Base-by-base conservation (phyloP, 2,113 vertebrate species). In the Psittacus erithacus region DNA sequence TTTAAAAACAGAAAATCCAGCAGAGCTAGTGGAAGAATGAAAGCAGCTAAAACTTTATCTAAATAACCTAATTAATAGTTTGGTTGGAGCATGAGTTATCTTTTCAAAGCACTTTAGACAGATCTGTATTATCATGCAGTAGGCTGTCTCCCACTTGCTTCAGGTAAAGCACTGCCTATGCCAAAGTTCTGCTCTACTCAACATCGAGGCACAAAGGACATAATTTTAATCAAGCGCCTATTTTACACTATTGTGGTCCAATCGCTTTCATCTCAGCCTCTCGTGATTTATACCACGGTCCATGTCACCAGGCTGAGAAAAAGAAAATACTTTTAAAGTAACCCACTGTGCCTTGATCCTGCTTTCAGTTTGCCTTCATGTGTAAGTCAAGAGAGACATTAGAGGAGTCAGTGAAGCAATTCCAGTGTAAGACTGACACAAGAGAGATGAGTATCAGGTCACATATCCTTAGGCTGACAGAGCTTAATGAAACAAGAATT, bases 401-500 rank as follows among this genome's bases (percentile, higher is more conserved):
- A 86, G 49, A 57, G 27, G 22, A 96, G n/a, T 47, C 79, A 88
- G 64, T 79, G 88, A 94, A 90, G 88, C 31, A 92, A 86, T 93
- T 78, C 60, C 39, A 71, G 69, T 57, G 69, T 62, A 78, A 95
- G 52, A 93, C 80, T 90, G 95, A 93, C 90, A 95, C 57, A 67
- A 89, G 47, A 90, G 82, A 96, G 76, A 97, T 82, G 82, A 81
- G 20, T 86, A 90, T 86, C 71, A 77, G 92, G 92, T 86, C 96
- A 96, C 53, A 92, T 94, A 92, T 65, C 93, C 93, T 94, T 59
- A 94, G 95, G 93, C 95, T 95, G 83, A 90, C 77, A 92, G 77
- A 93, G 46, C 39, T 95, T 94, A 96, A 94, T 92, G 90, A 94
- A 94, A 91, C 68, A 96, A 93, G 91, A 97, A 94, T 68, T 96